A percentile compares a stretch with the other conserved stretches of the same genome.
These are phyloP conservation scores for Pandion haliaetus DNA, from an alignment of 2,113 vertebrate species.

Conservation along the genomic window DNA sequence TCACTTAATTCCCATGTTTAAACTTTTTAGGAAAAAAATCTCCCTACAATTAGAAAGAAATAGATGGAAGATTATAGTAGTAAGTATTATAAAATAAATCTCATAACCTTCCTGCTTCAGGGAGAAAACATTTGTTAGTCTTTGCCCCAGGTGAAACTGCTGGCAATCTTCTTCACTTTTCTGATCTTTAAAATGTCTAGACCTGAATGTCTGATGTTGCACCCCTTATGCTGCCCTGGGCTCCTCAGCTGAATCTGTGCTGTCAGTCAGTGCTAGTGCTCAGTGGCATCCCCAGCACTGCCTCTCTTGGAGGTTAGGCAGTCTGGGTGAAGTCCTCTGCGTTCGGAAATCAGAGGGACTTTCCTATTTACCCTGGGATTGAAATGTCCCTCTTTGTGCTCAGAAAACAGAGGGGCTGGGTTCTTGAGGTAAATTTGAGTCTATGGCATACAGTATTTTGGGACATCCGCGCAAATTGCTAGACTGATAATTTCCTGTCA, in stretches of 20 bases:
- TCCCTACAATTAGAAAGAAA: not conserved
- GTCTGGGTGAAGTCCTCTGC: not conserved
- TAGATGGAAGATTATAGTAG: not conserved
- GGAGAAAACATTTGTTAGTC: not conserved
- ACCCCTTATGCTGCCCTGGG: not conserved
- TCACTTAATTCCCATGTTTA: slow-evolving; percentile 25
- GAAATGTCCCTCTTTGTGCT: not conserved
- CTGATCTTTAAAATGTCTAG: not conserved
- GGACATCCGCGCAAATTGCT: not conserved
- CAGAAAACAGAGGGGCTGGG: not conserved
- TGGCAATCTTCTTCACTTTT: slow-evolving; percentile 6
- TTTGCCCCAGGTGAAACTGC: not conserved
- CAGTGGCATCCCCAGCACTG: not conserved
- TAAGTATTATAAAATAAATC: not conserved
- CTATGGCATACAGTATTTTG: not conserved
- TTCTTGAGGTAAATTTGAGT: not conserved
- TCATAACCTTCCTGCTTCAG: not conserved
- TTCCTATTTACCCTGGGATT: not conserved
- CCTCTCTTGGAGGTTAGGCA: not conserved
- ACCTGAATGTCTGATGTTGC: not conserved
- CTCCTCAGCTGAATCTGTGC: not conserved
- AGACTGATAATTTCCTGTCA: not conserved
- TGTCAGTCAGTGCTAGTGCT: not conserved
- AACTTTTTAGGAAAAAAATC: not conserved
- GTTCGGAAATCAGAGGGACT: not conserved